These are phyloP conservation scores for Pseudorhombus dupliciocellatus DNA, from an alignment of 2,113 vertebrate genomes.

Conservation along the genomic window DNA sequence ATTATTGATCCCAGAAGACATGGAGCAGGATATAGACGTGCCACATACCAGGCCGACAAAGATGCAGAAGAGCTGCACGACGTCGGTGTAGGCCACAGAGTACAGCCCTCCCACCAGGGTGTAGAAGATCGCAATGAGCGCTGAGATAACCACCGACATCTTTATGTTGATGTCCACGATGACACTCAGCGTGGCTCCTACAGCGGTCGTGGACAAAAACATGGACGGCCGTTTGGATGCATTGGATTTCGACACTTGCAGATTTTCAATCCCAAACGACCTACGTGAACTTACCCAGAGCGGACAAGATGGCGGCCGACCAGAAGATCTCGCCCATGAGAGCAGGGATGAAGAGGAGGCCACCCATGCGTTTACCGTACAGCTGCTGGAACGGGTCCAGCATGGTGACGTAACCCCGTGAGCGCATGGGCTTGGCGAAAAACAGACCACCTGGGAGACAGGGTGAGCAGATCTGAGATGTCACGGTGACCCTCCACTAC, in stretches of 20 bases:
- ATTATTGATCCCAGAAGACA: not conserved
- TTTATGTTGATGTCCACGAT: slow-evolving; percentile 92
- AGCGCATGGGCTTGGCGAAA: slow-evolving; percentile 98
- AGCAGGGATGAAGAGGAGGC: slow-evolving; percentile 96
- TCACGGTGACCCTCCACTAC: not conserved
- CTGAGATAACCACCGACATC: slow-evolving; percentile 92
- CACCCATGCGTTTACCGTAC: slow-evolving; percentile 98
- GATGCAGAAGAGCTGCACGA: slow-evolving; percentile 98
- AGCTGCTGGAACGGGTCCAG: slow-evolving; percentile 97
- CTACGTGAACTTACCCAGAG: slow-evolving; percentile 85
- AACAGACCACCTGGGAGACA: slow-evolving; percentile 90
- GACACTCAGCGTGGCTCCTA: slow-evolving; percentile 96
- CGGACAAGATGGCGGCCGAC: slow-evolving; percentile 97
- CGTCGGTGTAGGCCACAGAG: slow-evolving; percentile 97
- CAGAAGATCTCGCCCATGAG: slow-evolving; percentile 99
- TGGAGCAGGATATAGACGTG: not conserved
- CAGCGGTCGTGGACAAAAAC: not conserved
- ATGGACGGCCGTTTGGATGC: not conserved
- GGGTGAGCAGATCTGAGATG: not conserved
- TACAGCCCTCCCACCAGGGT: slow-evolving; percentile 95
- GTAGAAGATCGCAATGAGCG: slow-evolving; percentile 93
- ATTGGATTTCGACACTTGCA: not conserved
- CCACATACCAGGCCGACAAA: slow-evolving; percentile 90
- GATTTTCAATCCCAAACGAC: not conserved
- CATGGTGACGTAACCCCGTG: slow-evolving; percentile 98